Evolutionary conservation across 2,113 vertebrate species (phyloP), one percentile per base, ranked within the genome.

Genomic region (Albula glossodonta): DNA sequence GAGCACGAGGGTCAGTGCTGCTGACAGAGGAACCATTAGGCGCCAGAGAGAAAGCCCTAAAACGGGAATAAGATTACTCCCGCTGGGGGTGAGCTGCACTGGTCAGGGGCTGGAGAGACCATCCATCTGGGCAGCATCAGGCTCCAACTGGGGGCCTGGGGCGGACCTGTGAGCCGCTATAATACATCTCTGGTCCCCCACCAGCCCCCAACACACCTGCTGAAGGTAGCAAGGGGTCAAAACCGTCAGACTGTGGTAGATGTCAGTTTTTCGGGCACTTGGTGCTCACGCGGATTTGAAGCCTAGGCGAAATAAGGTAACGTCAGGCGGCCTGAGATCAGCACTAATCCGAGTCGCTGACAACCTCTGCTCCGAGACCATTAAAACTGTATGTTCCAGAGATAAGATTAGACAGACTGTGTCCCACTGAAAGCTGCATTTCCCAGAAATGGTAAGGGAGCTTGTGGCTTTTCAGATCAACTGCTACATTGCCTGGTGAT

Each of bases 371-470:
- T 87, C 87, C 91, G 79, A 86, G 92, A 90, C 91, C 84, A 89
- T 90, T 85, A 90, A 91, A 91, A 84, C 83, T 57, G 84, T 86
- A 84, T 86, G 88, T 89, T 88, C 91, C 49, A 83, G 88, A 93
- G 91, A 92, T 90, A 88, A 89, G 90, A 93, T 93, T 93, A 93
- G 87, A 56, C 83, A 60, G 86, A 79, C 74, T 19, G 81, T 77
- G 60, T 85, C 80, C 74, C 84, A 86, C 86, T 86, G 84, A 88
- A 86, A 90, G 87, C 87, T 60, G 56, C 5, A 17, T 83, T 91
- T 92, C 88, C 83, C 83, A 78, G 74, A 50, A 86, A 88, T 83
- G 84, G 77, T 82, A 53, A 87, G 80, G 87, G 87, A 91, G 88
- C 89, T 86, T 0, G 56, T 86, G 87, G 89, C 86, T 87, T 90